Base-by-base conservation (phyloP, 2,888 invertebrate genomes). In the Palloptera scutellata region DNA sequence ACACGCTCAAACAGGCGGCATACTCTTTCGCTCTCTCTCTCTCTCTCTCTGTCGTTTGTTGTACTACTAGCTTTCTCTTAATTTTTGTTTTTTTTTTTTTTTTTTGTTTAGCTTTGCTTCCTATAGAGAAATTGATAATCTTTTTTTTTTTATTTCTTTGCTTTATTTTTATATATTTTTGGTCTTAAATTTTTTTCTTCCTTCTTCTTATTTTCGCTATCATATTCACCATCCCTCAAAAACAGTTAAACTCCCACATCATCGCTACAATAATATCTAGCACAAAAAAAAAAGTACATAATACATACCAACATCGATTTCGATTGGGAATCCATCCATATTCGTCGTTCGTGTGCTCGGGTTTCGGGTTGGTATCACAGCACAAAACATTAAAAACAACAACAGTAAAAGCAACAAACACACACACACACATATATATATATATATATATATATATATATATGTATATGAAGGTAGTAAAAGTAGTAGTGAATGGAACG, bases 271-370 rank as follows among this genome's bases (percentile, higher is more conserved):
- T 30, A 30, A 30, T 6, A 30, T 2, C 30, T 30, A 30, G 6
- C 30, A 30, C 6, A 30, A 4, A 30, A 30, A 30, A 30, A 15
- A 20, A 61, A 61, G 48, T 40, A 40, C 45, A 20, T 6, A 53
- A 61, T 48, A 63, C 66, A 69, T 52, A 67, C 68, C 69, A 76
- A 80, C 83, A 83, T 83, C 83, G 83, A 83, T 83, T 83, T 82
- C 82, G 83, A 83, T 83, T 83, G 83, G 83, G 82, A 83, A 83
- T 83, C 82, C 83, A 83, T 83, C 83, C 76, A 78, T 77, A 73
- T 69, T 68, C 61, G 30, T 68, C 61, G 30, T 30, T 66, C 72
- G 69, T 70, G 68, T 73, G 70, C 67, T 70, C 73, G 66, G 52
- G 64, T 58, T 66, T 72, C 71, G 73, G 72, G 72, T 72, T 68